Base-by-base conservation (phyloP, 2,797 vertebrate genomes). In the Clarias laeviceps region DNA sequence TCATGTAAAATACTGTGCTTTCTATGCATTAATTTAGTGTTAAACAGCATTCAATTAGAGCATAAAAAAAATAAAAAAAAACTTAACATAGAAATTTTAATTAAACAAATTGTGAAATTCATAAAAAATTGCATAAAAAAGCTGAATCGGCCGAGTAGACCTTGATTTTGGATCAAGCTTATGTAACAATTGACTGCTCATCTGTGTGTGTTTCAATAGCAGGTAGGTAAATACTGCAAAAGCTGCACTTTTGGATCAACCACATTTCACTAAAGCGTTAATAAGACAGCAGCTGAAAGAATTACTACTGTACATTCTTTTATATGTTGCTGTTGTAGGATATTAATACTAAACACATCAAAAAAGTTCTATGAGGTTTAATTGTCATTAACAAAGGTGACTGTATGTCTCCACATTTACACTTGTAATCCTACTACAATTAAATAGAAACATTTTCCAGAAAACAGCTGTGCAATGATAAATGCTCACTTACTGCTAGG, bases 401-500 rank as follows among this genome's bases (percentile, higher is more conserved):
- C 12, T 2, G 12, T n/a, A 17, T 4, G 5, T 4, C 5, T 50
- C 22, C 5, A n/a, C 45, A 27, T 27, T n/a, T 7, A n/a, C 5
- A 5, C 5, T 15, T n/a, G 22, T n/a, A n/a, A 50, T 73, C 40
- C n/a, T 12, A 27, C 34, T 17, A 50, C 12, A 72, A 15, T 45
- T 5, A 50, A n/a, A 15, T 5, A 29, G 17, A 74, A 27, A 6
- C 0, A 54, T 56, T 20, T 29, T 74, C 72, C 3, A 18, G 2
- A 54, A 54, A 54, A 9, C 9, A 57, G 27, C 72, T 27, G 24
- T 74, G 27, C 8, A 76, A 78, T 20, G 24, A 34, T n/a, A 73
- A 69, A 14, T 15, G 18, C 54, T 29, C 22, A 94, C 97, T 96
- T 94, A 99, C 98, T n/a, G 97, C 92, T 90, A 99, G 92, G 92